Evolutionary conservation across 2,797 vertebrate species (phyloP).

Genomic region (Clarias fuscus): DNA sequence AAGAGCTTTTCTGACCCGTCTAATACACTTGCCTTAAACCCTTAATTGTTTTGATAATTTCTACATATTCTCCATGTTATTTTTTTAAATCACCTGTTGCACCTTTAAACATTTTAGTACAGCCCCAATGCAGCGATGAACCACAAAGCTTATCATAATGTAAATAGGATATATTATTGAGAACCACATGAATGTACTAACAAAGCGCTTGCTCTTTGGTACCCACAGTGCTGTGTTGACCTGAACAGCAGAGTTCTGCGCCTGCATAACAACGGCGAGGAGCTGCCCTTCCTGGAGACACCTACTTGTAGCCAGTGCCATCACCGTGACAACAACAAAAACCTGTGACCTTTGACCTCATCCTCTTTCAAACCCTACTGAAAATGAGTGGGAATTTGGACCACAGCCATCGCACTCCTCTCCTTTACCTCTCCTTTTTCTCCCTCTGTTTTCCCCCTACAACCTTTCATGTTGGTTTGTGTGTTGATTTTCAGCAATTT

Average conservation of each 20-base stretch:
- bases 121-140: background rate
- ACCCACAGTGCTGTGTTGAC: conserved; percentile 85
- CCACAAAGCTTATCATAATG: too few species aligned
- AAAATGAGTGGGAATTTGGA: conserved; percentile 55
- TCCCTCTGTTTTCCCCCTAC: background rate
- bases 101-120: background rate
- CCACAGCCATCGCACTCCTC: conserved; percentile 36
- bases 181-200: background rate
- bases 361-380: background rate
- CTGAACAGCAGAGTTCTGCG: conserved; percentile 80
- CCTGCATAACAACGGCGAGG: conserved; percentile 75
- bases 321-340: conserved; percentile 73
- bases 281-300: conserved; percentile 83
- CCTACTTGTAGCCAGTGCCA: conserved; percentile 66
- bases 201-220: background rate
- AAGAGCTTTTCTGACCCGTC: background rate
- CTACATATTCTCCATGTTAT: background rate
- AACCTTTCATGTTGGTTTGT: conserved; percentile 63
- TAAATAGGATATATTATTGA: background rate
- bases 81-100: background rate
- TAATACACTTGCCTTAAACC: background rate
- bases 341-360: conserved; percentile 69
- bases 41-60: background rate
- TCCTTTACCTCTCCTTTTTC: conserved; percentile 7
- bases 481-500: conserved; percentile 30